Evolutionary conservation across 2,888 invertebrate genomes (phyloP).

Genomic region (Bruchidius siliquastri): DNA sequence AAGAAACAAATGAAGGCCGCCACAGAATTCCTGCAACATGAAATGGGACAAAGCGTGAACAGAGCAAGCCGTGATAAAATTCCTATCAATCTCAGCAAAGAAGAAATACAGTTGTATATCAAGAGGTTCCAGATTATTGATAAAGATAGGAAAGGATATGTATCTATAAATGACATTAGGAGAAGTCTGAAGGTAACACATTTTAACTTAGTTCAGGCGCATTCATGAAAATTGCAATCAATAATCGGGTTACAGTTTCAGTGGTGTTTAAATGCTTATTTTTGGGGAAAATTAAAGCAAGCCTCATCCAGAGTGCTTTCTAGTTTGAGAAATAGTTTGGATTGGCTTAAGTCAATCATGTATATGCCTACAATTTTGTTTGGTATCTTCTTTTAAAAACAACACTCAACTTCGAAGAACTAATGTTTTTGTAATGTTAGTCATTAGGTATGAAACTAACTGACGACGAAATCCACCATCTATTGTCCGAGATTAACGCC

Average conservation of each 20-base stretch:
- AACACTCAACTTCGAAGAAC: too few relatives aligned
- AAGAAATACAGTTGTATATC: constrained; percentile 90
- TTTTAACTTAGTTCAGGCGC: too few relatives aligned
- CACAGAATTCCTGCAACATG: constrained; percentile 79
- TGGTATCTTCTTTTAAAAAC: too few relatives aligned
- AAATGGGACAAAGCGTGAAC: constrained; percentile 97
- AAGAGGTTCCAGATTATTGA: constrained; percentile 95
- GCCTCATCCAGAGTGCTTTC: too few relatives aligned
- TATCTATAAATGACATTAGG: constrained; percentile 95
- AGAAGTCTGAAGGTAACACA: constrained; percentile 83
- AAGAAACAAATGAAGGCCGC: constrained; percentile 79
- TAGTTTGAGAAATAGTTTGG: too few relatives aligned
- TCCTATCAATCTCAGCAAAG: constrained; percentile 87
- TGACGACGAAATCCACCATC: constrained; percentile 69
- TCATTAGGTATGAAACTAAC: constrained; percentile 59
- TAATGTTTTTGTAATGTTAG: constrained; percentile 39
- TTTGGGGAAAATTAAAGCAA: too few relatives aligned
- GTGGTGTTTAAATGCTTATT: too few relatives aligned
- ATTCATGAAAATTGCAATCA: too few relatives aligned
- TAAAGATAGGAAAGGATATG: constrained; percentile 93
- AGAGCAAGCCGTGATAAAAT: constrained; percentile 79
- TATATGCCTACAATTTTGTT: too few relatives aligned
- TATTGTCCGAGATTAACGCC: constrained; percentile 80
- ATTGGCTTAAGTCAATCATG: too few relatives aligned
- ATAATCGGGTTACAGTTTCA: too few relatives aligned